Percentiles rank a stretch among this genome's conserved stretches.
These are phyloP conservation scores for Rhogogaster chlorosoma DNA, from an alignment of 2,888 invertebrate species.

Conservation along the genomic window DNA sequence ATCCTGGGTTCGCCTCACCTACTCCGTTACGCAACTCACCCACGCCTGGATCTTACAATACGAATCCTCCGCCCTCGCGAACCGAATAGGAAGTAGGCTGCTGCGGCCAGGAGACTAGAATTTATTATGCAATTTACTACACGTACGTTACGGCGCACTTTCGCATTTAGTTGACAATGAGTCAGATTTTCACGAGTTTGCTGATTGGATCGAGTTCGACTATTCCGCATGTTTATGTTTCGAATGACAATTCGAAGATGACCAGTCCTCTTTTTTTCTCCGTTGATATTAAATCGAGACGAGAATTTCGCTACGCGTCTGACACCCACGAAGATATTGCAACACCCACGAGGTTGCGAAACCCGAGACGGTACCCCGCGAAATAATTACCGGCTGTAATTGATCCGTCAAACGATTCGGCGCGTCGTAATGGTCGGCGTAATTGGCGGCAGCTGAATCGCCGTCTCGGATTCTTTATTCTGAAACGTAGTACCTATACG, in stretches of 20 bases:
- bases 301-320: neutral
- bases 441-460: neutral
- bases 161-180: neutral
- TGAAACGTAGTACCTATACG: neutral
- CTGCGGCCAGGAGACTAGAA: conserved; percentile 75
- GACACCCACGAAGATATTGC: neutral
- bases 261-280: neutral
- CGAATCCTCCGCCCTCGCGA: conserved; percentile 72
- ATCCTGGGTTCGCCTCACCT: neutral
- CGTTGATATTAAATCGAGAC: neutral
- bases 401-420: conserved; percentile 37
- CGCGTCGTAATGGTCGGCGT: neutral
- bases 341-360: conserved; percentile 1
- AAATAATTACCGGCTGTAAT: conserved; percentile 16
- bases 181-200: neutral
- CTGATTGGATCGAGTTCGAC: neutral
- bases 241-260: neutral
- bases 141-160: neutral
- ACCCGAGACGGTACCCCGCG: conserved; percentile 19
- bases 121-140: conserved; percentile 75
- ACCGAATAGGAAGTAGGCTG: conserved; percentile 76
- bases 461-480: neutral
- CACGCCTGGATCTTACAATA: conserved; percentile 38
- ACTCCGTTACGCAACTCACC: conserved; percentile 43
- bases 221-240: neutral